Evolutionary conservation across 1,140 invertebrate species (phyloP).

Genomic region (Dufourea novaeangliae): DNA sequence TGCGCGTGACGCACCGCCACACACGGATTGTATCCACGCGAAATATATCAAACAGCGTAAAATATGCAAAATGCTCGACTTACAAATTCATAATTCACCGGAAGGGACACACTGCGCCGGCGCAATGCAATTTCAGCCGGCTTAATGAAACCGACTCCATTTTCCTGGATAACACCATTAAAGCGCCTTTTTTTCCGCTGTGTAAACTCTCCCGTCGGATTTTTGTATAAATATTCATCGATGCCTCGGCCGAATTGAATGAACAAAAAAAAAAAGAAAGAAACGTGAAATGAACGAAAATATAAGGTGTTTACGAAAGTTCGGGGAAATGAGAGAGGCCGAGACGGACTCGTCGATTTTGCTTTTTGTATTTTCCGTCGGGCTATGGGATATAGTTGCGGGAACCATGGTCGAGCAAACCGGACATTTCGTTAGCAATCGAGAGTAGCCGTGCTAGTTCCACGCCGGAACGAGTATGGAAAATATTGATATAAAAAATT

Average conservation of each 20-base stretch:
- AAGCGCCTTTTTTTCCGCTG: no score
- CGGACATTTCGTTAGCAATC: not conserved
- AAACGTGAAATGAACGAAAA: not conserved
- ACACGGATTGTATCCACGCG: not conserved
- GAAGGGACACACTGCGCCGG: not conserved
- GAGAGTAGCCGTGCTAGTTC: no score
- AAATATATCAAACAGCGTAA: slow-evolving; percentile 18
- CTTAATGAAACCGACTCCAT: slow-evolving; percentile 31
- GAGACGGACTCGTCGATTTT: not conserved
- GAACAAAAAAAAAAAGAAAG: no score
- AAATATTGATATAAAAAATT: no score
- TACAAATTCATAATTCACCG: slow-evolving; percentile 31
- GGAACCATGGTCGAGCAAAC: not conserved
- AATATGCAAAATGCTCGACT: slow-evolving; percentile 33
- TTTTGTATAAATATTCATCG: slow-evolving; percentile 11
- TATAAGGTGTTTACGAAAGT: not conserved
- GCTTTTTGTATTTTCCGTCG: not conserved
- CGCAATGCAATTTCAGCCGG: not conserved
- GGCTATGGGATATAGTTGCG: not conserved
- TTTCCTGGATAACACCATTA: not conserved
- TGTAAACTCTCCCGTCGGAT: not conserved
- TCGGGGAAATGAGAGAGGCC: not conserved
- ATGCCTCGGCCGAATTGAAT: not conserved
- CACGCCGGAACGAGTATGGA: no score
- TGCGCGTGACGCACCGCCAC: no score